These are phyloP conservation scores for Norana najaformis DNA, from an alignment of 2,888 invertebrate genomes.

Conservation along the genomic window DNA sequence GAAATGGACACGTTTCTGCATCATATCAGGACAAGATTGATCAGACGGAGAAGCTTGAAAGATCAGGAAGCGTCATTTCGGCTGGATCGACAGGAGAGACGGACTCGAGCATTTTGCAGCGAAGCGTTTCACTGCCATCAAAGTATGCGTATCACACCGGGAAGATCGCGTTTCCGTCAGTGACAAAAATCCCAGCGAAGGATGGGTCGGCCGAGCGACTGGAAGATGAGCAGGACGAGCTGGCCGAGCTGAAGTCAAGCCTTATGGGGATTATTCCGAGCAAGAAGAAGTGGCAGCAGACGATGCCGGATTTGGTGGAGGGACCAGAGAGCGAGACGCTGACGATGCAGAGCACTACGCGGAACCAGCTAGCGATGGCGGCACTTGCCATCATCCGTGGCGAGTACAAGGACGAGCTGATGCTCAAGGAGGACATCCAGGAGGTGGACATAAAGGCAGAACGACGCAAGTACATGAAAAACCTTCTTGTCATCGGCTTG, in stretches of 20 bases:
- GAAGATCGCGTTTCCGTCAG: not conserved
- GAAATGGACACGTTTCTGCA: not conserved
- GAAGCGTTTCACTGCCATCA: constrained; percentile 27
- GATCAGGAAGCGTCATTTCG: not conserved
- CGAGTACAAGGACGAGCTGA: constrained; percentile 24
- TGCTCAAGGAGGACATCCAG: not conserved
- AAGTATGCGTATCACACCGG: constrained; percentile 26
- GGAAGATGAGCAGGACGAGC: constrained; percentile 20
- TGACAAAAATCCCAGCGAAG: not conserved
- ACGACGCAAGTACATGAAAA: constrained; percentile 49
- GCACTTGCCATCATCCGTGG: constrained; percentile 37
- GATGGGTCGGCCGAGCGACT: not conserved
- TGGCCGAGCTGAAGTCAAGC: constrained; percentile 14
- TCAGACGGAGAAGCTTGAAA: constrained; percentile 24
- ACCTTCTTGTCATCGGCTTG: constrained; percentile 52
- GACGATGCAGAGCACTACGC: constrained; percentile 43
- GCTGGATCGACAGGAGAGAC: not conserved
- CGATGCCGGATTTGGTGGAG: constrained; percentile 47
- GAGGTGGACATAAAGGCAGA: constrained; percentile 40
- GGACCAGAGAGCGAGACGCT: constrained; percentile 45
- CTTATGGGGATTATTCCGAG: constrained; percentile 18
- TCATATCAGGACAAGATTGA: constrained; percentile 27
- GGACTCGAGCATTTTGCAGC: not conserved
- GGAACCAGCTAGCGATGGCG: constrained; percentile 42
- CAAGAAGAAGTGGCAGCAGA: constrained; percentile 41